Conservation (phyloP, 2,888 invertebrate genomes). For the Himalopsyche tibetana region DNA sequence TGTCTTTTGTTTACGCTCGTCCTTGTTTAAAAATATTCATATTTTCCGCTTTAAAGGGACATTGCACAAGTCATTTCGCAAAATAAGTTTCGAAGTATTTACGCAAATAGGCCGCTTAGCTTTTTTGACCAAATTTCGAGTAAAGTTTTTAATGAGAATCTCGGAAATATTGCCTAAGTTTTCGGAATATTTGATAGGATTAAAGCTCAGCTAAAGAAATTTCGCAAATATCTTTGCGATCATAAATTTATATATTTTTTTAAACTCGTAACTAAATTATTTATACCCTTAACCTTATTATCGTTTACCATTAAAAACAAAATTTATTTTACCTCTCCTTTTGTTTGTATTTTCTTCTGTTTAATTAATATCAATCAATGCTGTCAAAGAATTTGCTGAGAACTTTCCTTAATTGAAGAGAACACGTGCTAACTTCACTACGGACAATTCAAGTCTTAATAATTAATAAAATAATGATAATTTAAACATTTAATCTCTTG, state of each 20-base stretch:
- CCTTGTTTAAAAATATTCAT: slow-evolving; percentile 12
- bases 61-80: slow-evolving; percentile 23
- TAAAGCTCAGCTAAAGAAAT: not conserved
- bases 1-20: slow-evolving; percentile 9
- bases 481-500: no score
- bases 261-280: not conserved
- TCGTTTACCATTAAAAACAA: not conserved
- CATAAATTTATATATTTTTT: not conserved
- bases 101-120: slow-evolving; percentile 13
- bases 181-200: slow-evolving; percentile 16
- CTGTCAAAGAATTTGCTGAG: no score
- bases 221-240: not conserved
- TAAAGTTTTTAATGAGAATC: slow-evolving; percentile 41
- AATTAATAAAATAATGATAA: no score
- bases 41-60: slow-evolving; percentile 15
- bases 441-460: no score
- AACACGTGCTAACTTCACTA: no score
- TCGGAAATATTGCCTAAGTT: not conserved
- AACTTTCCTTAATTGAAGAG: no score
- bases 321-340: not conserved
- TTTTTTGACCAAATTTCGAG: slow-evolving; percentile 16
- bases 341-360: not conserved
- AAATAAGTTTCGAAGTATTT: slow-evolving; percentile 25
- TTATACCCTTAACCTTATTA: not conserved
- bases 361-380: not conserved